phyloP scores from a whole-genome alignment of 2,888 invertebrate species.

The Tiliacea aurago region DNA sequence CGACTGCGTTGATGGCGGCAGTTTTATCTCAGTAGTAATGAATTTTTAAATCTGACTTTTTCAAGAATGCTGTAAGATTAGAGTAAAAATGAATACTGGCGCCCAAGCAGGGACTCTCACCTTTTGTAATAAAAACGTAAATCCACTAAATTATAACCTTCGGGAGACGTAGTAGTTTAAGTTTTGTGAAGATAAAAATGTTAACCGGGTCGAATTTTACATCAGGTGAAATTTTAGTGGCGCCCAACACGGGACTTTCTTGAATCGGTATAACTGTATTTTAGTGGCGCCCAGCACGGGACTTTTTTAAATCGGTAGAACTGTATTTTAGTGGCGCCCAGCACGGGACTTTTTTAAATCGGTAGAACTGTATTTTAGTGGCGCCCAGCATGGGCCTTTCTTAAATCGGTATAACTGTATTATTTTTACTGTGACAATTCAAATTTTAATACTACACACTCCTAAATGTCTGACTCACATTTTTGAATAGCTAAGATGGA shows the following conservation, averaged over 20 bases:
- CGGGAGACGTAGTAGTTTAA: slow-evolving; percentile 7
- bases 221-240: slow-evolving; percentile 11
- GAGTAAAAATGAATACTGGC: slow-evolving; percentile 59
- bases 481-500: not conserved
- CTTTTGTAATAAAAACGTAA: slow-evolving; percentile 44
- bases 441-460: not conserved
- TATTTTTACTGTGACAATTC: not conserved
- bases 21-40: slow-evolving; percentile 68
- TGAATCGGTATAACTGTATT: not conserved
- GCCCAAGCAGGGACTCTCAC: slow-evolving; percentile 42
- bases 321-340: slow-evolving; percentile 35
- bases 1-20: not conserved
- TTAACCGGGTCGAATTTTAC: not conserved
- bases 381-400: slow-evolving; percentile 43
- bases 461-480: not conserved
- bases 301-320: not conserved
- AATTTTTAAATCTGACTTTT: slow-evolving; percentile 71
- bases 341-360: slow-evolving; percentile 19
- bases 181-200: slow-evolving; percentile 31
- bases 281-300: slow-evolving; percentile 43
- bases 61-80: slow-evolving; percentile 59
- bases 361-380: slow-evolving; percentile 1
- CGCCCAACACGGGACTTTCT: slow-evolving; percentile 44
- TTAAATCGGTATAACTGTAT: not conserved
- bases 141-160: slow-evolving; percentile 25